Evolutionary conservation across 2,113 vertebrate species (phyloP).

Genomic region (Odontesthes bonariensis): DNA sequence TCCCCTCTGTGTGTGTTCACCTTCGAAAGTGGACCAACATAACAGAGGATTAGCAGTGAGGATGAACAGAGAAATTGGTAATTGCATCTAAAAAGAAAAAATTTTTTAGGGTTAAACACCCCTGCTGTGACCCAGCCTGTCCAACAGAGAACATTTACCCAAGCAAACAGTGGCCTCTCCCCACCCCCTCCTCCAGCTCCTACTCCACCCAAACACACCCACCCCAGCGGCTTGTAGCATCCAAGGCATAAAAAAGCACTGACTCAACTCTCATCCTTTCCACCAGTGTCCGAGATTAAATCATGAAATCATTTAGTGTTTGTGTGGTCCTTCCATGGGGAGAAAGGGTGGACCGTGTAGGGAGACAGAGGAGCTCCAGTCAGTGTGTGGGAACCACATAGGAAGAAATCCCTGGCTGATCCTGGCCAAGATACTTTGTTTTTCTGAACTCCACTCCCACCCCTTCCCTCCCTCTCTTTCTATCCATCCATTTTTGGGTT

Average conservation of each 20-base stretch:
- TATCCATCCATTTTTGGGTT: constrained; percentile 87
- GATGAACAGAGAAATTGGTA: constrained; percentile 48
- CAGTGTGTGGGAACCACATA: constrained; percentile 98
- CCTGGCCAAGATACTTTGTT: constrained; percentile 83
- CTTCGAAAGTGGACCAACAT: constrained; percentile 33
- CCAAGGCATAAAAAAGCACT: constrained; percentile 36
- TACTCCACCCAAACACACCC: constrained; percentile 39
- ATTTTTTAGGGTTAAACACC: constrained; percentile 61
- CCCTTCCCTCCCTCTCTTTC: constrained; percentile 71
- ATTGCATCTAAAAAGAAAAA: constrained; percentile 54
- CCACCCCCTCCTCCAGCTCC: constrained; percentile 2
- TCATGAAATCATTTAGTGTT: constrained; percentile 84
- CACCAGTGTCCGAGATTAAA: constrained; percentile 61
- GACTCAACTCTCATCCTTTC: constrained; percentile 62
- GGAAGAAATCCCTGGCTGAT: constrained; percentile 90
- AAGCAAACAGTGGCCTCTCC: constrained; percentile 61
- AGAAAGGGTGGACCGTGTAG: constrained; percentile 51
- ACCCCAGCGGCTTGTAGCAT: constrained; percentile 17
- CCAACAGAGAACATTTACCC: constrained; percentile 68
- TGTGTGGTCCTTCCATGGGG: constrained; percentile 90
- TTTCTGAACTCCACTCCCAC: constrained; percentile 68
- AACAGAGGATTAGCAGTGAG: constrained; percentile 47
- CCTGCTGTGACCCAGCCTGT: constrained; percentile 63
- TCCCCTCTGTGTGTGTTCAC: constrained; percentile 27
- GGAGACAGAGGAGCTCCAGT: constrained; percentile 78